Evolutionary conservation across 2,797 vertebrate species (phyloP).

Genomic region (Harpagifer antarcticus): DNA sequence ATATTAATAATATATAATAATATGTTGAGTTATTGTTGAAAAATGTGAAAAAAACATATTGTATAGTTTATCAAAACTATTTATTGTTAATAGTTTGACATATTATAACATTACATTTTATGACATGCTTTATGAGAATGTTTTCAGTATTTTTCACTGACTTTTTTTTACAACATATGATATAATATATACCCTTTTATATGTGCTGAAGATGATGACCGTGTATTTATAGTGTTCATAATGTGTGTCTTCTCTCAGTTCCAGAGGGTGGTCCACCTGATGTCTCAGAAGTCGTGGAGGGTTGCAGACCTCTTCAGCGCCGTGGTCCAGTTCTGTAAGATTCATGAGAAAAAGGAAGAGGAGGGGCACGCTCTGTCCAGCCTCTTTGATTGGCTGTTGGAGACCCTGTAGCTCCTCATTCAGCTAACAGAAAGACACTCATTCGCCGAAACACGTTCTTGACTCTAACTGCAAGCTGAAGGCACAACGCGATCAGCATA

Average conservation of each 20-base stretch:
- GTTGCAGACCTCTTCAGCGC: constrained; percentile 93
- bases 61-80: too few species aligned
- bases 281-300: constrained; percentile 92
- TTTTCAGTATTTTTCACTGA: too few species aligned
- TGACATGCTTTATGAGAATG: neutral
- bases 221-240: neutral
- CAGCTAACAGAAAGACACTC: constrained; percentile 38
- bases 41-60: too few species aligned
- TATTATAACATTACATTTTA: neutral
- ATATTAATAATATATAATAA: too few species aligned
- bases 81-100: neutral
- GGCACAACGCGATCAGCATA: constrained; percentile 36
- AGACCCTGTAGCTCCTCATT: constrained; percentile 68
- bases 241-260: constrained; percentile 82
- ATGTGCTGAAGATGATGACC: neutral
- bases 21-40: too few species aligned
- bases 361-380: constrained; percentile 80
- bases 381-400: constrained; percentile 97
- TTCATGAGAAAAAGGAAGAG: constrained; percentile 81
- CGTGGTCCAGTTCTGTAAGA: constrained; percentile 92
- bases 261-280: constrained; percentile 91
- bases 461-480: constrained; percentile 41
- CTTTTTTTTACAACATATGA: neutral
- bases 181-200: too few species aligned
- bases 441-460: constrained; percentile 23